These are phyloP conservation scores for Automeris io DNA, from an alignment of 2,888 invertebrate genomes.

Conservation along the genomic window DNA sequence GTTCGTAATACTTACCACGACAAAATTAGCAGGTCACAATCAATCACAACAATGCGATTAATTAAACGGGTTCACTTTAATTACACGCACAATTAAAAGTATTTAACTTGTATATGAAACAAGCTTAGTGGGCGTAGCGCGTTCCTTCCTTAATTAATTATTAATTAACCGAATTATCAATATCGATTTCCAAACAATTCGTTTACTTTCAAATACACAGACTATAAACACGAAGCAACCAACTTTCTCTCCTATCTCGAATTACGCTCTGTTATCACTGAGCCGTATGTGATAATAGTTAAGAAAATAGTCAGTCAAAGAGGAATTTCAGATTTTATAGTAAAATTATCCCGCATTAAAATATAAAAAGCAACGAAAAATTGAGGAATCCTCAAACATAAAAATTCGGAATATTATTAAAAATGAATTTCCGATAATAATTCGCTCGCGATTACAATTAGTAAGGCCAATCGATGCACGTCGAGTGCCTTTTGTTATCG, in stretches of 20 bases:
- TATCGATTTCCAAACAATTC: conserved; percentile 32
- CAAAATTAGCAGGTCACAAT: not conserved
- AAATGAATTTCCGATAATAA: conserved; percentile 3
- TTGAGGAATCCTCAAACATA: conserved; percentile 15
- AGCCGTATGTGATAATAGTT: conserved; percentile 20
- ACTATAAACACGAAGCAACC: conserved; percentile 12
- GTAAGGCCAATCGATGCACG: conserved; percentile 33
- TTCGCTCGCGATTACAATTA: conserved; percentile 13
- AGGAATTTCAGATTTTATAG: too few species aligned
- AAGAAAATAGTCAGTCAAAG: not conserved
- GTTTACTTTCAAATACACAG: conserved; percentile 10
- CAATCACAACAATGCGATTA: conserved; percentile 5
- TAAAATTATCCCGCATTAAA: not conserved
- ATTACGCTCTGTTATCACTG: conserved; percentile 27
- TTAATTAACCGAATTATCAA: conserved; percentile 28
- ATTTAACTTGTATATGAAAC: conserved; percentile 25
- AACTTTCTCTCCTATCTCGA: conserved; percentile 28
- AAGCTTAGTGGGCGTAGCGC: conserved; percentile 32
- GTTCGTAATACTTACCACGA: conserved; percentile 2
- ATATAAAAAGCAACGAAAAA: not conserved
- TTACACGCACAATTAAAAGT: conserved; percentile 28
- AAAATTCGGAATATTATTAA: conserved; percentile 14
- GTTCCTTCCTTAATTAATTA: conserved; percentile 34
- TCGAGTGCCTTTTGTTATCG: conserved; percentile 56
- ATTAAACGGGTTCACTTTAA: conserved; percentile 19